These are phyloP conservation scores for Microtus agrestis DNA, from an alignment of 2,797 vertebrate genomes.

Conservation along the genomic window DNA sequence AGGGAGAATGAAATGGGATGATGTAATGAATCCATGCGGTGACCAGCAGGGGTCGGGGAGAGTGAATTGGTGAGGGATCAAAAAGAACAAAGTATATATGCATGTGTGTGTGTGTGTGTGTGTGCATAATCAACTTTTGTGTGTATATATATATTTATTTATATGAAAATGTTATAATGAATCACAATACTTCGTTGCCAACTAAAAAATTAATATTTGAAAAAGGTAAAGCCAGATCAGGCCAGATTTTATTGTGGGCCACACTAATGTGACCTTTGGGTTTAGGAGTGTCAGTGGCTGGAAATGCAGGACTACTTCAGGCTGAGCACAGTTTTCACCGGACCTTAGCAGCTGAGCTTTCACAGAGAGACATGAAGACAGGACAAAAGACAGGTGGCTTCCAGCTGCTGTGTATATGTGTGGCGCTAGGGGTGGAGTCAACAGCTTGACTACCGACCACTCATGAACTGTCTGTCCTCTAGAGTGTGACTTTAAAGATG, in stretches of 20 bases:
- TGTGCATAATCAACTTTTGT: background rate
- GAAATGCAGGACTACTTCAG: background rate
- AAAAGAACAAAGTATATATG: background rate
- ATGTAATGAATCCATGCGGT: background rate
- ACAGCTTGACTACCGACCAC: background rate
- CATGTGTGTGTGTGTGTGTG: rapidly evolving
- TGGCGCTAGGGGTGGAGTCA: background rate
- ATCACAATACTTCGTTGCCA: background rate
- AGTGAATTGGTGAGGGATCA: no score
- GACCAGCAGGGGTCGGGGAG: background rate
- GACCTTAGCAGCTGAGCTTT: background rate
- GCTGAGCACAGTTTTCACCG: background rate
- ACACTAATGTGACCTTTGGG: background rate
- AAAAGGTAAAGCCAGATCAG: background rate
- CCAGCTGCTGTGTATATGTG: background rate
- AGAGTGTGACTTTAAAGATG: background rate
- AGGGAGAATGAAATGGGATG: no score
- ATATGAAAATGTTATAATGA: background rate
- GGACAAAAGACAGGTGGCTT: background rate
- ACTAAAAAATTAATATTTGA: background rate
- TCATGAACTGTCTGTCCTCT: background rate
- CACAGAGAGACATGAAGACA: background rate
- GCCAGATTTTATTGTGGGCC: background rate
- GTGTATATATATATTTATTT: background rate
- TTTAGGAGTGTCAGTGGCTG: background rate